Evolutionary conservation across 2,888 invertebrate genomes (phyloP), one percentile per base, ranked within the genome.

Genomic region (Gerris lacustris): DNA sequence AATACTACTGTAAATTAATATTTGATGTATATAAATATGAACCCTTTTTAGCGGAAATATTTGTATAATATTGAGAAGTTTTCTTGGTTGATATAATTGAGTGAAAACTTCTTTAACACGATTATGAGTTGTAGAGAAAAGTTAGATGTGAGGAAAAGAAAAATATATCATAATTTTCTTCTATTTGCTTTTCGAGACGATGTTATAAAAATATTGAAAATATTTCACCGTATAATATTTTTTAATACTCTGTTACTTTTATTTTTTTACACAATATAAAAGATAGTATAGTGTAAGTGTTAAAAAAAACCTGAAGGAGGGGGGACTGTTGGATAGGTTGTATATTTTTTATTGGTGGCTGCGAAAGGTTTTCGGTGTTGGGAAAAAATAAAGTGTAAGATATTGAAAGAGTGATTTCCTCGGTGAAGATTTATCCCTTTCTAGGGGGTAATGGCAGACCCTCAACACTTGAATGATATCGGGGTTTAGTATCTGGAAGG

Each of bases 331-430:
- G 31, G 31, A 31, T 55, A 55, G 9, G 55, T 55, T 55, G 55
- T 55, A 55, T 55, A 55, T 55, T 55, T 55, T 55, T 55, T 55
- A 11, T 55, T 55, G 55, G 55, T 55, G 55, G 9, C 11, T 55
- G 55, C 55, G 9, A 55, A 55, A 55, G 55, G 55, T 55, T 55
- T 31, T 31, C 31, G 31, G 31, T 55, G 55, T 55, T 55, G 55
- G 15, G 15, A 55, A 31, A 31, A 31, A 31, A 31, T 31, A 31
- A 31, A 31, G 31, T 31, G 31, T 31, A 31, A 55, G 55, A 55
- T 55, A 55, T 55, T 55, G 55, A 55, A 55, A 55, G 55, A 55
- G 55, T 55, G 55, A 55, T 55, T 55, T 55, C 55, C 55, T 55
- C 55, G 55, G 55, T 55, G 55, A 55, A 55, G 55, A 55, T 55